Base-by-base conservation (phyloP, 2,888 invertebrate genomes). In the Junonia oenone region DNA sequence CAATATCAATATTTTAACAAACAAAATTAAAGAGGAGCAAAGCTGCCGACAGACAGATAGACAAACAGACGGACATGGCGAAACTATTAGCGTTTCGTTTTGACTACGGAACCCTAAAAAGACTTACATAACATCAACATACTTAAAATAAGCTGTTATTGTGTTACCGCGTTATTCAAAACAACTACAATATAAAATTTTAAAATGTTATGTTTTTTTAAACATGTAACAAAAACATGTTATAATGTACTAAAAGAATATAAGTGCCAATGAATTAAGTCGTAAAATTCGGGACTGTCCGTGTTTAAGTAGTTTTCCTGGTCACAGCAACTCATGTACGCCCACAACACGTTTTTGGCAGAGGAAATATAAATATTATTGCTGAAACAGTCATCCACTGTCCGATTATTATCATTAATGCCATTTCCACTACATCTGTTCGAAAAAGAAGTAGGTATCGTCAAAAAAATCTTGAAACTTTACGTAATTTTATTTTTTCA, bases 311-410 rank as follows among this genome's bases (percentile, higher is more conserved):
- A 6, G 19, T 11, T 31, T 2, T 48, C 31, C 3, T 59, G 51
- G 53, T 46, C 31, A 55, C 61, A 38, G 15, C 47, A 47, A n/a
- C 38, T 6, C 35, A 49, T 27, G n/a, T 26, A 48, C 63, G 62
- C 59, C 62, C 56, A 62, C 62, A 35, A 14, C 45, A 53, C 31
- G 50, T 52, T 55, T 63, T 83, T 83, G 83, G 81, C 83, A 75
- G 60, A 72, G 76, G 74, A 79, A 77, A 78, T 74, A 81, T 84
- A 84, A 85, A 86, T 84, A 83, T 81, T 72, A 61, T 62, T 74
- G 67, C 64, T 67, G 69, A 72, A 70, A 73, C 72, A 72, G 68
- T 76, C 77, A 75, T 76, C 73, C 73, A 73, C 72, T 78, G 74
- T 71, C 72, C 68, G 68, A 74, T 73, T 72, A 69, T 72, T 73